Percentiles rank a stretch among this genome's conserved stretches.
phyloP scores from a whole-genome alignment of 2,888 invertebrate species.

The Agapostemon virescens region DNA sequence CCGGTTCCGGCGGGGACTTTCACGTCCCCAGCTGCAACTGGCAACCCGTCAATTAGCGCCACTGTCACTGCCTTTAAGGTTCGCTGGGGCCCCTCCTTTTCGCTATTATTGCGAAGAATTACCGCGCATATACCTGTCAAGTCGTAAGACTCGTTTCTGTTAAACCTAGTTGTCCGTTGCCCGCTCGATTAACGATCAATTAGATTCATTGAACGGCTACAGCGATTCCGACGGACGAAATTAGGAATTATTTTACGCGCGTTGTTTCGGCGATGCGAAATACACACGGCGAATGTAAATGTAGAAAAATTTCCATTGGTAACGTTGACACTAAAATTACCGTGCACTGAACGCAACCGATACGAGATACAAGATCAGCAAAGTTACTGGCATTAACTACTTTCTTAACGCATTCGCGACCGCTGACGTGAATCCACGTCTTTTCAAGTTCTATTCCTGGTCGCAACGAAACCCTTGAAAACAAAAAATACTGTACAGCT shows the following conservation, averaged over 20 bases:
- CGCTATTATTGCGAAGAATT: conserved; percentile 72
- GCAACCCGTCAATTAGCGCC: conserved; percentile 73
- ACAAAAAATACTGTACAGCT: too few species aligned
- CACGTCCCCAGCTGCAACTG: conserved; percentile 63
- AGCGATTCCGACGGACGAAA: conserved; percentile 59
- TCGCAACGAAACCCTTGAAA: too few species aligned
- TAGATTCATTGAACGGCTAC: conserved; percentile 69
- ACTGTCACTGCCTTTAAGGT: conserved; percentile 65
- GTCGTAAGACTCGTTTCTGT: conserved; percentile 54
- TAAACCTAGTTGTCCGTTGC: conserved; percentile 54
- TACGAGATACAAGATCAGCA: too few species aligned
- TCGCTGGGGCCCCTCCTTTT: conserved; percentile 53
- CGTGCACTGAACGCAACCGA: too few species aligned
- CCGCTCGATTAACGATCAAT: conserved; percentile 74
- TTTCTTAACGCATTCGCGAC: too few species aligned
- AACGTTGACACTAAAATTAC: too few species aligned
- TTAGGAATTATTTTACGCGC: conserved; percentile 42
- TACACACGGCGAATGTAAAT: not conserved
- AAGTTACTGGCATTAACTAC: too few species aligned
- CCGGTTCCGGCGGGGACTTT: conserved; percentile 64
- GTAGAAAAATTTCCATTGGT: not conserved
- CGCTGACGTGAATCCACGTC: too few species aligned
- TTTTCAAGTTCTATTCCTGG: too few species aligned
- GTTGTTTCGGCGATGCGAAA: not conserved
- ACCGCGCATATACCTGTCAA: conserved; percentile 60